A percentile compares a stretch with the other conserved stretches of the same genome.
phyloP scores from a whole-genome alignment of 2,888 invertebrate genomes.

The Zonitis immaculata region DNA sequence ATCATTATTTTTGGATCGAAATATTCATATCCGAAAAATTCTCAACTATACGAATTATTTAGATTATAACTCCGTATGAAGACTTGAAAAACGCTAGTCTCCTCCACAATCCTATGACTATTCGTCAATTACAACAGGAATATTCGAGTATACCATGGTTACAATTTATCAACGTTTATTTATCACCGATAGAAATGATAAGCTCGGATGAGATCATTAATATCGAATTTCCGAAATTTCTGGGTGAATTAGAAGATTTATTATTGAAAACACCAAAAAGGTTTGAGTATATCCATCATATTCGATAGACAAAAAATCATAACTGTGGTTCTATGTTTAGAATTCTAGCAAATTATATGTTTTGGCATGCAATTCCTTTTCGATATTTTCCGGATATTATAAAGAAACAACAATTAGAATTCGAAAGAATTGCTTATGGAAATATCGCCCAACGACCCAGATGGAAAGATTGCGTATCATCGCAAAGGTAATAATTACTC shows the following conservation, averaged over 20 bases:
- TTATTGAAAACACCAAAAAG: constrained; percentile 12
- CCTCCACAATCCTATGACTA: constrained; percentile 45
- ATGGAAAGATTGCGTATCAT: neutral
- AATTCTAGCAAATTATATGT: constrained; percentile 19
- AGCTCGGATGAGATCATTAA: constrained; percentile 1
- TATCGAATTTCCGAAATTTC: constrained; percentile 11
- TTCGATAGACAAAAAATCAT: no score
- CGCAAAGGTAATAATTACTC: neutral
- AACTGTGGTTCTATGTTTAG: no score
- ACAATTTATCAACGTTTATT: neutral
- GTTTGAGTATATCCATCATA: constrained; percentile 10
- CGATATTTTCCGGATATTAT: constrained; percentile 15
- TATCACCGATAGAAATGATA: constrained; percentile 10
- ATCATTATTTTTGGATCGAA: no score
- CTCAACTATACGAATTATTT: no score
- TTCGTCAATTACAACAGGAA: neutral
- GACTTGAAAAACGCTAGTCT: neutral
- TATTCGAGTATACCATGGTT: neutral
- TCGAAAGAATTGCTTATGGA: constrained; percentile 4
- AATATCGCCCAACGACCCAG: neutral
- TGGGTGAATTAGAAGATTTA: constrained; percentile 10
- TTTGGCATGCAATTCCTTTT: constrained; percentile 23
- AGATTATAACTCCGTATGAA: neutral
- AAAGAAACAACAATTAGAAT: constrained; percentile 16
- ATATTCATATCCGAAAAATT: no score